Percentiles rank a stretch among this genome's conserved stretches.
phyloP scores from a whole-genome alignment of 2,888 invertebrate species.

The Eupsilia transversa region DNA sequence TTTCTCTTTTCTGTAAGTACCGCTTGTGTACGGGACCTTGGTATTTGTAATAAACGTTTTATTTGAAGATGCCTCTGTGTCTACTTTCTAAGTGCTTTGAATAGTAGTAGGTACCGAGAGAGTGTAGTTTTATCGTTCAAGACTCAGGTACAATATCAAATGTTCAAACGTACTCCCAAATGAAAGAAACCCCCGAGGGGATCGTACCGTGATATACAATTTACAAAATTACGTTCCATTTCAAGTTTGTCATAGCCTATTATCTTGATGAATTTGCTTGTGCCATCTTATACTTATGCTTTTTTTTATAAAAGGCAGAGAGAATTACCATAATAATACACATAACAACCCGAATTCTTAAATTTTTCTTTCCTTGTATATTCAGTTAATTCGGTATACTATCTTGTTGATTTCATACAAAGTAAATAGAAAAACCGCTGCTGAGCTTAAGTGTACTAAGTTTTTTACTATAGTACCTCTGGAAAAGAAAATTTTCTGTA shows the following conservation, averaged over 20 bases:
- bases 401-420: conserved; percentile 20
- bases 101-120: conserved; percentile 21
- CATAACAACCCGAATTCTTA: not conserved
- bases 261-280: conserved; percentile 55
- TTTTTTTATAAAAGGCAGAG: conserved; percentile 29
- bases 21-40: conserved; percentile 10
- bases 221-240: conserved; percentile 80
- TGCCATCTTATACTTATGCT: conserved; percentile 10
- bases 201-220: conserved; percentile 76
- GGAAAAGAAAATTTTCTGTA: conserved; percentile 33
- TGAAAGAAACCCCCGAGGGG: conserved; percentile 72
- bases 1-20: conserved; percentile 30
- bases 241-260: conserved; percentile 70
- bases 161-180: conserved; percentile 73
- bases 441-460: conserved; percentile 3
- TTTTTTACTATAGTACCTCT: conserved; percentile 22
- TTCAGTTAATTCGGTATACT: not conserved
- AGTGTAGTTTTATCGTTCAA: conserved; percentile 35
- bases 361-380: not conserved
- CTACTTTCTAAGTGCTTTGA: conserved; percentile 22
- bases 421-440: conserved; percentile 14
- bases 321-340: conserved; percentile 5
- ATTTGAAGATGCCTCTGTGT: conserved; percentile 28
- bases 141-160: conserved; percentile 72
- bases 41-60: conserved; percentile 29